Conservation (phyloP, 2,113 vertebrate genomes). For the Pantherophis guttatus region DNA sequence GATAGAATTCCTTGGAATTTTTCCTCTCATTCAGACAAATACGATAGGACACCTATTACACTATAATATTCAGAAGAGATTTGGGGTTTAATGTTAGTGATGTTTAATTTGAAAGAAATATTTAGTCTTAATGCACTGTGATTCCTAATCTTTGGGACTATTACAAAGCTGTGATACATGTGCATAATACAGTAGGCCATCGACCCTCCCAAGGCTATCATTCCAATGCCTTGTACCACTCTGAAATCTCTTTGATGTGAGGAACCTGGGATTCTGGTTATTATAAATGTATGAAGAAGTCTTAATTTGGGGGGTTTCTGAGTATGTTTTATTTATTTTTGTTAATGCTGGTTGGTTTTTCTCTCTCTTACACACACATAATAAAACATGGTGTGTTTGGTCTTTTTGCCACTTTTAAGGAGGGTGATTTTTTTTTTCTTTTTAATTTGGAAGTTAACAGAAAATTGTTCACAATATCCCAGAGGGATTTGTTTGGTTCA, state of each 20-base stretch:
- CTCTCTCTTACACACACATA: background rate
- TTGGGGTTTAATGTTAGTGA: constrained; percentile 63
- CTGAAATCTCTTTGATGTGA: constrained; percentile 73
- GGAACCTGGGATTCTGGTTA: constrained; percentile 67
- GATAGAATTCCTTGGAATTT: constrained; percentile 43
- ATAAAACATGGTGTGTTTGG: background rate
- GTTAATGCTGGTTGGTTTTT: constrained; percentile 43
- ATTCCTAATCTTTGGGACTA: constrained; percentile 67
- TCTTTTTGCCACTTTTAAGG: constrained; percentile 42
- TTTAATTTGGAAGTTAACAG: background rate
- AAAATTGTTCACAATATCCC: background rate
- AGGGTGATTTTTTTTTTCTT: background rate
- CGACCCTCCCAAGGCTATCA: constrained; percentile 69
- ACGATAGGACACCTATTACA: constrained; percentile 61
- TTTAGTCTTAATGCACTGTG: constrained; percentile 60
- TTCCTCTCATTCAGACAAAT: constrained; percentile 68
- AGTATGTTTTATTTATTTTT: constrained; percentile 67
- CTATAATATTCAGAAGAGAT: constrained; percentile 55
- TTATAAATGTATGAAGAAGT: constrained; percentile 68
- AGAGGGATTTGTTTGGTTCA: background rate
- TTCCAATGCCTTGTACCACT: constrained; percentile 64
- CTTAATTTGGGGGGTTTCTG: constrained; percentile 60
- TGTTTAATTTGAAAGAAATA: constrained; percentile 74
- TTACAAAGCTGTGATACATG: constrained; percentile 64
- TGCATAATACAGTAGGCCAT: constrained; percentile 65